Evolutionary conservation across 2,113 vertebrate species (phyloP).

Genomic region (Festucalex cinctus): DNA sequence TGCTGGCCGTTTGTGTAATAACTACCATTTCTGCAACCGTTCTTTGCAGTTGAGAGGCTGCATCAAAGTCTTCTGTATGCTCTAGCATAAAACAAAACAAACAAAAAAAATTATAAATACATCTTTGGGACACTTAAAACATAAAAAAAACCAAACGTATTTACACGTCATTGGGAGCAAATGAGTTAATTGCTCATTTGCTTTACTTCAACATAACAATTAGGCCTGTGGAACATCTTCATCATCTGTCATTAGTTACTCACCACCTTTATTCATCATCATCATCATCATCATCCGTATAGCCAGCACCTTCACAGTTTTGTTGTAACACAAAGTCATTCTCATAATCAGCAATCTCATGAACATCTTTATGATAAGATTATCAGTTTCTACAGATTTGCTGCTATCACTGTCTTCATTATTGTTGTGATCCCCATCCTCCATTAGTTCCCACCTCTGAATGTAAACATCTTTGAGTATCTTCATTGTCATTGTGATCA

Average conservation of each 20-base stretch:
- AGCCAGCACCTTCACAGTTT: neutral
- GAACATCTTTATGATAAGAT: neutral
- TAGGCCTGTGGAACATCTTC: neutral
- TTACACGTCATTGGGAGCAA: too few relatives aligned
- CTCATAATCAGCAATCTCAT: neutral
- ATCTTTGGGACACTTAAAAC: too few relatives aligned
- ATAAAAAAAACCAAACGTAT: too few relatives aligned
- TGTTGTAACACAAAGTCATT: neutral
- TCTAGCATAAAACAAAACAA: too few relatives aligned
- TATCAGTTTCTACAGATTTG: neutral
- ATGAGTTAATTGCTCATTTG: neutral
- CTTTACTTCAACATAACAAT: neutral
- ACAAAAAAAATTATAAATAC: too few relatives aligned
- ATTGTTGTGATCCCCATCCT: neutral
- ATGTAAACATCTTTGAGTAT: neutral
- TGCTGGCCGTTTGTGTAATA: too few relatives aligned
- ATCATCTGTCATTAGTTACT: neutral
- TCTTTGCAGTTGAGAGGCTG: too few relatives aligned
- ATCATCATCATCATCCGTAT: neutral
- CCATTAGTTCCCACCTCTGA: neutral
- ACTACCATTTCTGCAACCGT: too few relatives aligned
- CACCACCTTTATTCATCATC: neutral
- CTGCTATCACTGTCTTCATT: neutral
- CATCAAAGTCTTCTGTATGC: too few relatives aligned
- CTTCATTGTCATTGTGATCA: neutral